phyloP scores from a whole-genome alignment of 2,888 invertebrate genomes.

The Drosophila macrothrix region DNA sequence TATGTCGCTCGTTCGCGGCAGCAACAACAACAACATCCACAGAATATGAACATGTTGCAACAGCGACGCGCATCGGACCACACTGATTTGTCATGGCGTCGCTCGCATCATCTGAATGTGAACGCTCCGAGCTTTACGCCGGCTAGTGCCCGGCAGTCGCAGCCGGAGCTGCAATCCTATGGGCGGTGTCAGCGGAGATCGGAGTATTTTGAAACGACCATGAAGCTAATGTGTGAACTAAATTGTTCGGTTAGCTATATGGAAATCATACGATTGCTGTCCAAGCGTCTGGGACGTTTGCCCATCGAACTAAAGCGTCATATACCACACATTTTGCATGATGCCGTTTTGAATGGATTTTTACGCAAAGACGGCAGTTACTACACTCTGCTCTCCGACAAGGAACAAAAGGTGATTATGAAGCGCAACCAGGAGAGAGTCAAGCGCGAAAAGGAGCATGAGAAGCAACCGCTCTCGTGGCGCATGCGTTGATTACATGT shows the following conservation, averaged over 20 bases:
- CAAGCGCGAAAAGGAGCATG: conserved; percentile 65
- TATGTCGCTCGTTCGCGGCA: not conserved
- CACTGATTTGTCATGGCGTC: not conserved
- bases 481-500: conserved; percentile 51
- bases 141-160: conserved; percentile 19
- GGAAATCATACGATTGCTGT: conserved; percentile 53
- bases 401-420: conserved; percentile 59
- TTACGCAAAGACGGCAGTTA: conserved; percentile 61
- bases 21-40: not conserved
- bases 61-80: not conserved
- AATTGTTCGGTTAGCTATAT: conserved; percentile 63
- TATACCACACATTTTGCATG: conserved; percentile 52
- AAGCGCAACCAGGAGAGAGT: conserved; percentile 59
- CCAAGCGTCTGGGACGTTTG: conserved; percentile 50
- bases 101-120: conserved; percentile 50
- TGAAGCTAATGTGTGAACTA: conserved; percentile 48
- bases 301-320: conserved; percentile 65
- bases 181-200: conserved; percentile 36
- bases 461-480: conserved; percentile 69
- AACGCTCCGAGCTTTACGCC: conserved; percentile 54
- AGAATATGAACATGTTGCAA: not conserved
- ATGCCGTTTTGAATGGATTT: conserved; percentile 62
- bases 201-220: conserved; percentile 50
- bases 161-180: not conserved
- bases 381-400: conserved; percentile 57